Conservation (phyloP, 2,113 vertebrate species). For the Oriolus oriolus region DNA sequence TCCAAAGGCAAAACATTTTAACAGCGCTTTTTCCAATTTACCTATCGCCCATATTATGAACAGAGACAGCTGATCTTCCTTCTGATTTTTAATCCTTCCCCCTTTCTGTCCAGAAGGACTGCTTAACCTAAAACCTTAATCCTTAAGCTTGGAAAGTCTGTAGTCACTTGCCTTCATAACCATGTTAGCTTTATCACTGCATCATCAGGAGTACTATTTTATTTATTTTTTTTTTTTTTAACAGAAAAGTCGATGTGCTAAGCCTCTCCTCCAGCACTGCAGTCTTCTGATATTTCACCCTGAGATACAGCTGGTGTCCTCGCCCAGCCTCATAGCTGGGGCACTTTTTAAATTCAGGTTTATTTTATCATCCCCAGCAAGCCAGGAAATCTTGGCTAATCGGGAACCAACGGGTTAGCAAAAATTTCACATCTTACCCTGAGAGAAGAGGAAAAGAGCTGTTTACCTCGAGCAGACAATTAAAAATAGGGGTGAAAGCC, state of each 20-base stretch:
- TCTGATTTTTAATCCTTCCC: constrained; percentile 62
- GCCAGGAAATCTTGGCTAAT: background rate
- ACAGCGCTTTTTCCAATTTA: constrained; percentile 16
- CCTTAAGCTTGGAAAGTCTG: constrained; percentile 63
- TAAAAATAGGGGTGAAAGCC: background rate
- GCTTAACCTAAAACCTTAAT: constrained; percentile 70
- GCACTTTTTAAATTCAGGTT: constrained; percentile 30
- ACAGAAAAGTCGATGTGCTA: constrained; percentile 64
- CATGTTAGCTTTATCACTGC: constrained; percentile 55
- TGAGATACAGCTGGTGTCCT: constrained; percentile 30
- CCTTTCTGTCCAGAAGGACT: constrained; percentile 59
- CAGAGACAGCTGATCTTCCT: constrained; percentile 39
- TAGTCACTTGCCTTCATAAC: constrained; percentile 64
- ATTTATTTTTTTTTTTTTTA: background rate
- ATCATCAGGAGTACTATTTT: constrained; percentile 42
- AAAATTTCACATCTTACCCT: background rate
- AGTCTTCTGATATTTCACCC: constrained; percentile 52
- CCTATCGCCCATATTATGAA: constrained; percentile 26
- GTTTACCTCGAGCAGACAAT: background rate
- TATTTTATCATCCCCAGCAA: background rate
- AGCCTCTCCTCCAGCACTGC: constrained; percentile 66
- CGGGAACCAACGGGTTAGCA: background rate
- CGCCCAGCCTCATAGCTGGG: background rate
- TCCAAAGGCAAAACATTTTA: background rate
- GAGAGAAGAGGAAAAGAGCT: background rate